Evolutionary conservation across 2,113 vertebrate species (phyloP), one percentile per base, ranked within the genome.

Genomic region (Desmodus rotundus): DNA sequence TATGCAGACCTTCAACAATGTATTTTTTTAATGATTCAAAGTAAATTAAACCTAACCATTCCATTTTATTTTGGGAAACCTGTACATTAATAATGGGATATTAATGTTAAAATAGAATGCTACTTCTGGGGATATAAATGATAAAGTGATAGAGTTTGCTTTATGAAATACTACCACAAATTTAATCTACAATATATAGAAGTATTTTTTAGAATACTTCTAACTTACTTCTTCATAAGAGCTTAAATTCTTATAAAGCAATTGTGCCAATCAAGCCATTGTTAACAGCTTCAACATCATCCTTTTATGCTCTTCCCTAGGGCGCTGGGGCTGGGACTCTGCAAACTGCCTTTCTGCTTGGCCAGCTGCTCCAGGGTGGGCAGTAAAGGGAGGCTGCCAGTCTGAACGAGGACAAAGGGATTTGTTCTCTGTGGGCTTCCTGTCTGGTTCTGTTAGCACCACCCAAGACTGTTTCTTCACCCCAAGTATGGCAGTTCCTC

Each of bases 61-160:
- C 38, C 68, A 31, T 85, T 95, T 83, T 95, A 33, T 96, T 95
- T 97, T 63, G 85, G 56, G 54, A 92, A 92, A 97, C 63, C 77
- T 58, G 50, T 67, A 58, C 38, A 83, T 89, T 87, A 96, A 91
- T 90, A 94, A 89, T 93, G 22, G 74, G 95, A 82, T 94, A 93
- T 95, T 88, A 92, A 96, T 77, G 33, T 73, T 87, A 93, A 93
- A 95, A 90, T 85, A 72, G 36, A 97, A 85, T 80, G 83, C 67
- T 88, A 95, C 76, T 96, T 67, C 54, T 96, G 43, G 47, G 45
- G 54, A 91, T 83, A 93, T 93, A 90, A 96, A 95, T 95, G 87
- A 86, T 93, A 92, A 94, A 96, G 47, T 95, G 78, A 93, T 89
- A 89, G 90, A 88, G 54, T 91, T 95, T 97, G 81, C 33, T 95